A percentile compares a stretch with the other conserved stretches of the same genome.
These are phyloP conservation scores for Rhombomys opimus DNA, from an alignment of 2,113 vertebrate genomes.

Conservation along the genomic window DNA sequence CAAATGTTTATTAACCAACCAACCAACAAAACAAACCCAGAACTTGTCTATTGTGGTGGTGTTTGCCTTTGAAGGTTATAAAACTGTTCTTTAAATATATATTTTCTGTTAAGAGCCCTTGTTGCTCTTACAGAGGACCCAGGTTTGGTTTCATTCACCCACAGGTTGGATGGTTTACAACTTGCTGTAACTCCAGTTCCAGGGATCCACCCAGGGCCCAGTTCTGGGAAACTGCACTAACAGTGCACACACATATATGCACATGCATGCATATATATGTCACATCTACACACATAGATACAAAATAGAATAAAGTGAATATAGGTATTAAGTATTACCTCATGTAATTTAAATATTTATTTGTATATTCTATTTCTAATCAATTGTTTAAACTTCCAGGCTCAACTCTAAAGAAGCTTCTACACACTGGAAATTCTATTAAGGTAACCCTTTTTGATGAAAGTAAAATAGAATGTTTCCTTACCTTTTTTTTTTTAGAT, in stretches of 20 bases:
- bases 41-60: conserved; percentile 10
- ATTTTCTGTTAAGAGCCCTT: not conserved
- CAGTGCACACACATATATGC: not conserved
- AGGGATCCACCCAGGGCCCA: not conserved
- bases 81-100: not conserved
- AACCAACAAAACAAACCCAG: not conserved
- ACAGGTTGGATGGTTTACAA: not conserved
- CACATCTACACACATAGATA: not conserved
- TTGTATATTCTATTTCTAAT: conserved; percentile 38
- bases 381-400: conserved; percentile 87
- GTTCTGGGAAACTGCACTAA: not conserved
- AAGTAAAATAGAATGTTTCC: conserved; percentile 19
- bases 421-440: conserved; percentile 99
- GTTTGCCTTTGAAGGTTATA: conserved; percentile 60
- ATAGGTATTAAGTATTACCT: conserved; percentile 27
- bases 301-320: not conserved
- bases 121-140: not conserved
- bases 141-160: not conserved
- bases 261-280: not conserved
- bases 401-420: conserved; percentile 98
- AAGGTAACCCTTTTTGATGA: conserved; percentile 89
- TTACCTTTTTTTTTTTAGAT: not conserved
- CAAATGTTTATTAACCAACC: not conserved
- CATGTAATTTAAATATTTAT: not conserved
- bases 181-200: not conserved